These are phyloP conservation scores for Lerema accius DNA, from an alignment of 1,140 invertebrate species.

Conservation along the genomic window DNA sequence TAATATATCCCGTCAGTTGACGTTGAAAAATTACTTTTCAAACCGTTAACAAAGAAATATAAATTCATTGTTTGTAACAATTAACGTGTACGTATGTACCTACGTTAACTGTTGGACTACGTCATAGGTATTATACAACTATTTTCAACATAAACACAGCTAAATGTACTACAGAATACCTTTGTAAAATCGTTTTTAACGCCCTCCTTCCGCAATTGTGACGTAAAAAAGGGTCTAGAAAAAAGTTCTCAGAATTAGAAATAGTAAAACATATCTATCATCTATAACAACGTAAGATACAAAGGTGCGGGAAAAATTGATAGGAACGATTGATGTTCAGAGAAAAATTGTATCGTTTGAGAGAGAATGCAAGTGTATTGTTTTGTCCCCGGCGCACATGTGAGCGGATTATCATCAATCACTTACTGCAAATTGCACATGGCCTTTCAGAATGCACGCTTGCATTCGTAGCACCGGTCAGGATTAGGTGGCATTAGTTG, in stretches of 20 bases:
- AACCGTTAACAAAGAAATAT: no score
- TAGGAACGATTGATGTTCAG: slow-evolving; percentile 29
- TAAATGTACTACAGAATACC: no score
- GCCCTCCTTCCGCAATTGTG: no score
- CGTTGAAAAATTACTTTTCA: slow-evolving; percentile 10
- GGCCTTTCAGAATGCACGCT: slow-evolving; percentile 68
- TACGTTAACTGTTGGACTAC: no score
- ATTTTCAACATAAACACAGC: no score
- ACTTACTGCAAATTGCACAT: slow-evolving; percentile 69
- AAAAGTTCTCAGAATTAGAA: slow-evolving; percentile 19
- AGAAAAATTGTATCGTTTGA: slow-evolving; percentile 34
- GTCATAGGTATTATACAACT: no score
- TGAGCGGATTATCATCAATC: slow-evolving; percentile 75
- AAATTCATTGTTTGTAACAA: no score
- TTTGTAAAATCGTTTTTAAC: no score
- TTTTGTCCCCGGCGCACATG: slow-evolving; percentile 35
- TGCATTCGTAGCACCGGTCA: slow-evolving; percentile 69
- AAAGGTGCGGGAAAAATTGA: slow-evolving; percentile 31
- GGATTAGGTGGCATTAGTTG: slow-evolving; percentile 78
- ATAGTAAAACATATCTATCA: no score
- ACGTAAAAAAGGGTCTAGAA: no score
- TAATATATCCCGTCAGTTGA: not conserved
- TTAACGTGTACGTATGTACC: no score
- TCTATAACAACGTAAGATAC: no score
- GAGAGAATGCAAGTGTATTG: slow-evolving; percentile 54